Evolutionary conservation across 2,797 vertebrate species (phyloP).

Genomic region (Amniataba percoides): DNA sequence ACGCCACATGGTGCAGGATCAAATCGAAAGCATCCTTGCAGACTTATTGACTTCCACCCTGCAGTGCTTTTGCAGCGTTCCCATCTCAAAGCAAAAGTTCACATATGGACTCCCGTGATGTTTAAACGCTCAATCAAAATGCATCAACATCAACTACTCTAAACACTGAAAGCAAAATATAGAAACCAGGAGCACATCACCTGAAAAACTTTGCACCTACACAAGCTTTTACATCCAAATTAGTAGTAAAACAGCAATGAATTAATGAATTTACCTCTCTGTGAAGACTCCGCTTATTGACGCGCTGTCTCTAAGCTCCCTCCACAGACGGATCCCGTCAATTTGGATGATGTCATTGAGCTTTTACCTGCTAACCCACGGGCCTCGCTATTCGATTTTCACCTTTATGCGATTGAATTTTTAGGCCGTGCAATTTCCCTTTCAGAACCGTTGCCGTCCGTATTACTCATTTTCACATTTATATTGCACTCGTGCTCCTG

Average conservation of each 20-base stretch:
- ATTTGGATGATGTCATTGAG: slow-evolving; percentile 5
- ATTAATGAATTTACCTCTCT: background rate
- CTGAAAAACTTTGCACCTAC: background rate
- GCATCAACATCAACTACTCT: slow-evolving; percentile 46
- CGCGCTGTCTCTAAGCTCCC: background rate
- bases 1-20: slow-evolving; percentile 38
- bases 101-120: slow-evolving; percentile 52
- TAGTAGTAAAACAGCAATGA: background rate
- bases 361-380: slow-evolving; percentile 1
- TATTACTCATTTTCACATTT: background rate
- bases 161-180: slow-evolving; percentile 19
- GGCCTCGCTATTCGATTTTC: slow-evolving; percentile 17
- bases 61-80: slow-evolving; percentile 46
- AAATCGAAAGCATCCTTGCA: slow-evolving; percentile 62
- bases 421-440: background rate
- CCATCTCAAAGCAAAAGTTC: slow-evolving; percentile 64
- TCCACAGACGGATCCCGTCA: slow-evolving; percentile 1
- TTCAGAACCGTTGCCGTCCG: background rate
- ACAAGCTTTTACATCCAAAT: background rate
- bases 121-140: slow-evolving; percentile 49
- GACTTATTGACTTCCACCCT: slow-evolving; percentile 68
- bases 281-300: background rate
- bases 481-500: background rate
- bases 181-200: slow-evolving; percentile 5
- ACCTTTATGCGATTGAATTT: slow-evolving; percentile 8